phyloP scores from a whole-genome alignment of 2,888 invertebrate species.

The Catonia carolina region DNA sequence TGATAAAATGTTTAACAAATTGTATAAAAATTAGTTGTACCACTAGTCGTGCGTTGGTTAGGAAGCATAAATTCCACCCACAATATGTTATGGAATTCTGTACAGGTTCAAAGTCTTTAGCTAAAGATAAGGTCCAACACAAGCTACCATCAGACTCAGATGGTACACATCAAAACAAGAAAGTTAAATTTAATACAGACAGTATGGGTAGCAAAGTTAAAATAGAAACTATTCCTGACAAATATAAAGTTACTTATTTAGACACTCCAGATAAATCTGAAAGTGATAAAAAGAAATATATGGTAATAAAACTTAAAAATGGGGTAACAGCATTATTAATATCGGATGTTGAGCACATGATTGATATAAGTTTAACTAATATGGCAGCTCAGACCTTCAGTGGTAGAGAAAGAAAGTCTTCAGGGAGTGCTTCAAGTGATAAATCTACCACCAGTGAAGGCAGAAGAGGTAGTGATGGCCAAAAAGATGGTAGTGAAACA shows the following conservation, averaged over 20 bases:
- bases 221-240: neutral
- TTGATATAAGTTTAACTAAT: constrained; percentile 18
- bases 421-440: constrained; percentile 2
- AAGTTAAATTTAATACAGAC: too few relatives aligned
- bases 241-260: constrained; percentile 34
- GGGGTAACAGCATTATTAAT: constrained; percentile 34
- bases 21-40: too few relatives aligned
- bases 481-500: constrained; percentile 34
- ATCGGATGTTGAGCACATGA: constrained; percentile 32
- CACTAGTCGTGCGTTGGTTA: too few relatives aligned
- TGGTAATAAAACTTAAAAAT: constrained; percentile 33
- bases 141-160: too few relatives aligned
- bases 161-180: too few relatives aligned
- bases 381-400: too few relatives aligned
- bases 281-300: constrained; percentile 68
- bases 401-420: constrained; percentile 21
- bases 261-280: constrained; percentile 61
- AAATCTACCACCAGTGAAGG: constrained; percentile 23
- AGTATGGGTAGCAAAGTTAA: too few relatives aligned
- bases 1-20: too few relatives aligned
- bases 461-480: constrained; percentile 31
- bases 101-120: too few relatives aligned
- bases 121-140: too few relatives aligned
- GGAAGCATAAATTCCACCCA: too few relatives aligned
- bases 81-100: too few relatives aligned